These are phyloP conservation scores for Zoanthus gigantus DNA, from an alignment of 92 coral and sea anemone species.

Conservation along the genomic window DNA sequence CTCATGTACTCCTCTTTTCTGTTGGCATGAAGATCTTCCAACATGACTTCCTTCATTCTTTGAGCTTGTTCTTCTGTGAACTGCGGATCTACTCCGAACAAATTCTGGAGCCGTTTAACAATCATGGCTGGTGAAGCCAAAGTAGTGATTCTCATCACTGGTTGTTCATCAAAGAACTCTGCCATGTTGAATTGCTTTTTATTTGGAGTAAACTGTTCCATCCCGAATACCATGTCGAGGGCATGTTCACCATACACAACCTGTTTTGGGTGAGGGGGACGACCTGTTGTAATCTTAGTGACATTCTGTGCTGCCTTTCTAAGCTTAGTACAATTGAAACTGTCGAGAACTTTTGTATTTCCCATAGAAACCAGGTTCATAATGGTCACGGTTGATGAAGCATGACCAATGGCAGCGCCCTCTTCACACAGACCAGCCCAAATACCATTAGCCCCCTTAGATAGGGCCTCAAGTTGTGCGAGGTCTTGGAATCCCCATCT, in stretches of 20 bases:
- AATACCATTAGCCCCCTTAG: conserved; percentile 60
- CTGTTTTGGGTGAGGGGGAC: conserved; percentile 71
- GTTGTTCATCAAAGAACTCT: conserved; percentile 74
- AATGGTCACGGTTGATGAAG: conserved; percentile 56
- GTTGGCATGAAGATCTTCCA: conserved; percentile 75
- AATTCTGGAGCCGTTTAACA: conserved; percentile 56
- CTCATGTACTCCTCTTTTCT: conserved; percentile 87
- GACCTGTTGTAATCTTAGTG: conserved; percentile 66
- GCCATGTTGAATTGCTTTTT: conserved; percentile 78
- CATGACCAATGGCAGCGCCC: conserved; percentile 66
- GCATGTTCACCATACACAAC: conserved; percentile 78
- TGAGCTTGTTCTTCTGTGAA: conserved; percentile 72
- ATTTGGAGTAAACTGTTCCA: conserved; percentile 64
- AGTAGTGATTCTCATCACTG: conserved; percentile 76
- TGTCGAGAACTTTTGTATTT: conserved; percentile 45
- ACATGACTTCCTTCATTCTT: conserved; percentile 73
- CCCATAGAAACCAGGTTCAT: conserved; percentile 69
- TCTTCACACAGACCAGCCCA: conserved; percentile 69
- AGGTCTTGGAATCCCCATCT: conserved; percentile 61
- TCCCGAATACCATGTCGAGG: conserved; percentile 66
- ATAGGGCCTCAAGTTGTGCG: conserved; percentile 60
- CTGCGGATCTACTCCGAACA: conserved; percentile 76
- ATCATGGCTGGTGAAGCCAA: conserved; percentile 72
- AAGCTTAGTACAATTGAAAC: conserved; percentile 56
- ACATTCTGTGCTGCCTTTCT: conserved; percentile 63